These are phyloP conservation scores for Heliconius hermathena DNA, from an alignment of 1,140 invertebrate species.

Conservation along the genomic window DNA sequence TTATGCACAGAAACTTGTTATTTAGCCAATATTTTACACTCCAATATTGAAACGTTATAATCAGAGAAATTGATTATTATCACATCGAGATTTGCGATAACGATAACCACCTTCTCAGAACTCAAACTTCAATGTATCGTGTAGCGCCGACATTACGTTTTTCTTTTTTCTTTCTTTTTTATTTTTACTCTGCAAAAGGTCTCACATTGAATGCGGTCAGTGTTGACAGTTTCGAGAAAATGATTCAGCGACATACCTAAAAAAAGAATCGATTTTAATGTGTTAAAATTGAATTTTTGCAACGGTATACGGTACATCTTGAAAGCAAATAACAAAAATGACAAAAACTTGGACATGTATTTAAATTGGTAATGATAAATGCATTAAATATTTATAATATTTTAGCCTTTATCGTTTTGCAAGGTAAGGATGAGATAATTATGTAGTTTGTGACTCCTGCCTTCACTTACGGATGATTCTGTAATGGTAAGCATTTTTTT, in stretches of 20 bases:
- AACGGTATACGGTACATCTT: conserved; percentile 36
- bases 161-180: neutral
- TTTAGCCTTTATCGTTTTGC: neutral
- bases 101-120: conserved; percentile 37
- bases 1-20: no score
- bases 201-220: conserved; percentile 28
- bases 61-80: conserved; percentile 37
- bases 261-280: conserved; percentile 36
- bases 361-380: conserved; percentile 1
- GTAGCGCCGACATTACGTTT: conserved; percentile 22
- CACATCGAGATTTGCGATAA: conserved; percentile 31
- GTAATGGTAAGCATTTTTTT: no score
- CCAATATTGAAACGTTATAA: conserved; percentile 33
- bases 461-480: no score
- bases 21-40: neutral
- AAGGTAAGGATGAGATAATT: no score
- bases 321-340: conserved; percentile 23
- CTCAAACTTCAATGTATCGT: conserved; percentile 21
- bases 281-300: conserved; percentile 35
- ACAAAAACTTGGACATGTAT: conserved; percentile 7
- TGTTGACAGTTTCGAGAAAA: conserved; percentile 42
- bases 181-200: conserved; percentile 32
- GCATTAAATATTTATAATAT: neutral
- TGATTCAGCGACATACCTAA: conserved; percentile 25
- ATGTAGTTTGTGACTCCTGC: no score